phyloP scores from a whole-genome alignment of 2,797 vertebrate species.

The Microctenopoma steveboyesi region DNA sequence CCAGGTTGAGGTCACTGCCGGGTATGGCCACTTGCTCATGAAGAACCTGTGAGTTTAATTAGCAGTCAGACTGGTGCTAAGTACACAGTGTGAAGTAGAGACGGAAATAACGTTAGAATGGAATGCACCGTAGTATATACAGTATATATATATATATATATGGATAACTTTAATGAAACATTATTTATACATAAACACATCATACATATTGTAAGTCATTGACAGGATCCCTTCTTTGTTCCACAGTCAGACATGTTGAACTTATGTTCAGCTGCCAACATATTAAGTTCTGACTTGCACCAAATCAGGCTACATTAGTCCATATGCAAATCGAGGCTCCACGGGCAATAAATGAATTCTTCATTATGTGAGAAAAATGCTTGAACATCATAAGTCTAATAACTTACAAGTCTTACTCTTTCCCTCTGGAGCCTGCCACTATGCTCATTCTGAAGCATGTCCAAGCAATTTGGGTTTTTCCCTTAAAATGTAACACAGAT shows the following conservation, averaged over 20 bases:
- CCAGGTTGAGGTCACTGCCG: slow-evolving; percentile 94
- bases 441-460: slow-evolving; percentile 20
- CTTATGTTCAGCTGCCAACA: slow-evolving; percentile 4
- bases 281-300: slow-evolving; percentile 12
- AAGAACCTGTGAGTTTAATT: slow-evolving; percentile 88
- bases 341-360: slow-evolving; percentile 20
- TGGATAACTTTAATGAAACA: neutral
- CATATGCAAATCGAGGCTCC: slow-evolving; percentile 24
- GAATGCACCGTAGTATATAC: slow-evolving; percentile 13
- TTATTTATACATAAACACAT: no score
- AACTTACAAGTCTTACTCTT: neutral
- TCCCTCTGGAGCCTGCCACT: slow-evolving; percentile 15
- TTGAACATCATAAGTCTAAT: slow-evolving; percentile 14
- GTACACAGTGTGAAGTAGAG: slow-evolving; percentile 37
- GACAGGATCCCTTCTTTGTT: no score
- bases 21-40: slow-evolving; percentile 97
- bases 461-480: slow-evolving; percentile 12
- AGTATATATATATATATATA: neutral
- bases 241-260: neutral
- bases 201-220: no score
- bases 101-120: slow-evolving; percentile 31
- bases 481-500: slow-evolving; percentile 14
- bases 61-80: slow-evolving; percentile 67
- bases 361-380: slow-evolving; percentile 24
- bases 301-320: slow-evolving; percentile 13